A percentile compares a stretch with the other conserved stretches of the same genome.
Evolutionary conservation across 2,113 vertebrate species (phyloP).

Genomic region (Diphyllodes magnificus): DNA sequence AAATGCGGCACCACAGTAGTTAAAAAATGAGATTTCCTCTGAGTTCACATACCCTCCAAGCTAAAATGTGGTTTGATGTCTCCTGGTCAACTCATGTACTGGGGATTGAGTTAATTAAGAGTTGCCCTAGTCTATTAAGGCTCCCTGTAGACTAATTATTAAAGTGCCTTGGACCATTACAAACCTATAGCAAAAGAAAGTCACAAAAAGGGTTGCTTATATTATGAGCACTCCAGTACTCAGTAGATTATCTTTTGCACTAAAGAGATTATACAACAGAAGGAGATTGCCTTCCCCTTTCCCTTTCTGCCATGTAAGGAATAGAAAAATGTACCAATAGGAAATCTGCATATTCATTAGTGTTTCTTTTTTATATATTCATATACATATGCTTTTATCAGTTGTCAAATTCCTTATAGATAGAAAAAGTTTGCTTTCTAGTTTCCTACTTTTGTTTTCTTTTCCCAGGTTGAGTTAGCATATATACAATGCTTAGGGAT

Average conservation of each 20-base stretch:
- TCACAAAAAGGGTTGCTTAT: conserved; percentile 63
- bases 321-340: neutral
- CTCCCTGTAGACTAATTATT: conserved; percentile 78
- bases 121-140: conserved; percentile 73
- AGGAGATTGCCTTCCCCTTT: conserved; percentile 37
- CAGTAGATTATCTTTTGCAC: conserved; percentile 57
- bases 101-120: conserved; percentile 78
- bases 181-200: conserved; percentile 69
- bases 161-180: conserved; percentile 71
- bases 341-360: neutral
- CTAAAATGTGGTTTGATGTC: conserved; percentile 72
- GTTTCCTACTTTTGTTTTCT: neutral
- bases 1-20: conserved; percentile 23
- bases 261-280: conserved; percentile 51
- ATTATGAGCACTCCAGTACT: conserved; percentile 54
- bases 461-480: neutral
- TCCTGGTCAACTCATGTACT: conserved; percentile 75
- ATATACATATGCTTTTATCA: neutral
- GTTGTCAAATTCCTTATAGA: neutral
- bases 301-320: conserved; percentile 27
- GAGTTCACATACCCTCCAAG: conserved; percentile 67
- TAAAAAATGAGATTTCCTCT: conserved; percentile 70
- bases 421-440: neutral
- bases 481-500: neutral
- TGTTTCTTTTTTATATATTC: neutral